Conservation (phyloP, 2,888 invertebrate species). For the Linnaemya vulpina region DNA sequence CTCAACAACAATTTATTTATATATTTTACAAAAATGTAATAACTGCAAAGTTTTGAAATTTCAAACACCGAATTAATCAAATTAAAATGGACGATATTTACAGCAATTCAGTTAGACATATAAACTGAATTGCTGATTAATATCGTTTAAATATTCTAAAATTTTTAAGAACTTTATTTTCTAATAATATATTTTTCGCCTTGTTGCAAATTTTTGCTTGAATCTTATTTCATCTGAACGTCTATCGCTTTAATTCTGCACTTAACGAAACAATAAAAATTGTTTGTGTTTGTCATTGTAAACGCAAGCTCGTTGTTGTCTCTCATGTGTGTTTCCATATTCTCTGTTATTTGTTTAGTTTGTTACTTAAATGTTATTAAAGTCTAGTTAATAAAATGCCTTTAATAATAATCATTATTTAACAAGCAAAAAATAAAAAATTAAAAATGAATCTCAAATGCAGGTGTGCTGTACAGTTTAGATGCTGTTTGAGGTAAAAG, state of each 20-base stretch:
- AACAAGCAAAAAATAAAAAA: conserved; percentile 41
- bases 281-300: conserved; percentile 7
- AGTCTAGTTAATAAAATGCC: conserved; percentile 65
- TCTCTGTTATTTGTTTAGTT: background rate
- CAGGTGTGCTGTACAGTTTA: conserved; percentile 60
- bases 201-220: too few relatives aligned
- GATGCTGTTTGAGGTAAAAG: conserved; percentile 36
- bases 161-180: too few relatives aligned
- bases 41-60: too few relatives aligned
- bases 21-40: too few relatives aligned
- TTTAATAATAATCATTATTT: conserved; percentile 62
- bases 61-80: too few relatives aligned
- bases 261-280: background rate
- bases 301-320: conserved; percentile 32
- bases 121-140: too few relatives aligned
- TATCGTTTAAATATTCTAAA: too few relatives aligned
- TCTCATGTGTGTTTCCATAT: background rate
- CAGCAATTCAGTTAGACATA: too few relatives aligned
- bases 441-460: conserved; percentile 55
- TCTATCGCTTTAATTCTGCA: background rate
- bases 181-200: too few relatives aligned
- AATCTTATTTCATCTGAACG: background rate
- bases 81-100: too few relatives aligned
- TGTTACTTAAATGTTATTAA: conserved; percentile 45
- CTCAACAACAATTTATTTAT: too few relatives aligned